Conservation (phyloP, 2,797 vertebrate species). For the Pipistrellus nathusii region DNA sequence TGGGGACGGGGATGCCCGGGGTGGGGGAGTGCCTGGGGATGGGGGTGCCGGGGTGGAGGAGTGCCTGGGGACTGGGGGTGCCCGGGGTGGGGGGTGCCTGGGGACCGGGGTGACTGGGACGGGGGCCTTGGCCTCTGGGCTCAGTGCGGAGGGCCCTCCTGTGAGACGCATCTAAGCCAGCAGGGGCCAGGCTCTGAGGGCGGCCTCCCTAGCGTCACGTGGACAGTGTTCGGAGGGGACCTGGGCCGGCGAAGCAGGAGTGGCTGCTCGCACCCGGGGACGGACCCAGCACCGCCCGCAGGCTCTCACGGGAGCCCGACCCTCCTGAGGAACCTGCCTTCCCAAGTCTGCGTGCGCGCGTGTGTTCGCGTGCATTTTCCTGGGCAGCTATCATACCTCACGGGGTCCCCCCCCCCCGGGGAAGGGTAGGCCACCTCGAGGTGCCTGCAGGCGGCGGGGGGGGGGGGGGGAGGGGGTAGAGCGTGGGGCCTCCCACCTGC, state of each 20-base stretch:
- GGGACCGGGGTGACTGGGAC: too few species aligned
- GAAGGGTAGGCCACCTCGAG: rapidly evolving
- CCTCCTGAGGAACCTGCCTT: neutral
- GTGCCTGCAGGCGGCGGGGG: neutral
- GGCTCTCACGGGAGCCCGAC: neutral
- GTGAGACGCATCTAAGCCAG: neutral
- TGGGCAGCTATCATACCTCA: rapidly evolving
- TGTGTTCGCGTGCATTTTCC: neutral
- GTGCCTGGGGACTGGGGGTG: rapidly evolving
- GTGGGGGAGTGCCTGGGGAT: too few species aligned
- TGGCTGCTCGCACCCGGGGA: rapidly evolving
- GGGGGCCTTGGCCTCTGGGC: rapidly evolving
- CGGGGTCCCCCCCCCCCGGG: neutral
- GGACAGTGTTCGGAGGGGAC: rapidly evolving
- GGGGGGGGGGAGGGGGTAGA: rapidly evolving
- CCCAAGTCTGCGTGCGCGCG: rapidly evolving
- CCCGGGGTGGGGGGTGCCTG: too few species aligned
- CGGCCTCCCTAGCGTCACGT: rapidly evolving
- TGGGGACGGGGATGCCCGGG: too few species aligned
- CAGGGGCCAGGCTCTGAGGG: rapidly evolving
- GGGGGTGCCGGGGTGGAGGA: neutral
- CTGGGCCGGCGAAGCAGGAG: rapidly evolving
- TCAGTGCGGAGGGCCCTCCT: rapidly evolving
- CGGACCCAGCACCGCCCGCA: neutral
- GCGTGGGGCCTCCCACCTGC: slow-evolving; percentile 87